A percentile compares a stretch with the other conserved stretches of the same genome.
Conservation (phyloP, 2,797 vertebrate species). For the Pseudopleuronectes americanus region DNA sequence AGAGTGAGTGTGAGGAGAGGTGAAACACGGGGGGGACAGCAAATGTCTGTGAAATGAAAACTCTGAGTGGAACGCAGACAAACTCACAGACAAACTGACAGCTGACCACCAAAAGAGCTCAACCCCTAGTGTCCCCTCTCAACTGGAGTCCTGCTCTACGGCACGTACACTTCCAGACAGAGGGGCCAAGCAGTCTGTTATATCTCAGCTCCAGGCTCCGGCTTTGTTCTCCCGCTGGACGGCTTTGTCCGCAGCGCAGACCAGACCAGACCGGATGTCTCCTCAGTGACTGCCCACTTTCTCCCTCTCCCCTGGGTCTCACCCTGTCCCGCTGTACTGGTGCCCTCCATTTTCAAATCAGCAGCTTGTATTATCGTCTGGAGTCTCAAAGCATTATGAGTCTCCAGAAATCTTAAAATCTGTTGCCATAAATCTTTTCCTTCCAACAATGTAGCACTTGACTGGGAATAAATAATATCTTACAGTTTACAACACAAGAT, state of each 20-base stretch:
- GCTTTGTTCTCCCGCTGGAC: constrained; percentile 73
- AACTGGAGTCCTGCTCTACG: constrained; percentile 72
- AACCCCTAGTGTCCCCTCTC: constrained; percentile 45
- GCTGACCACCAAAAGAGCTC: constrained; percentile 41
- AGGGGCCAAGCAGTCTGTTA: constrained; percentile 77
- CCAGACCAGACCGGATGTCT: constrained; percentile 77
- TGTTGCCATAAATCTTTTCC: not conserved
- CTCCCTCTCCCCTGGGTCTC: constrained; percentile 33
- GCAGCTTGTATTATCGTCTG: not conserved
- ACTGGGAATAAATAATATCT: constrained; percentile 1
- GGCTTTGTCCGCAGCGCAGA: constrained; percentile 73
- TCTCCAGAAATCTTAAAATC: too few relatives aligned
- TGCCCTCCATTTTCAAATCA: constrained; percentile 34
- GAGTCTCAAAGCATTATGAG: not conserved
- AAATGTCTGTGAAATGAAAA: constrained; percentile 20
- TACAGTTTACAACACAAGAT: not conserved
- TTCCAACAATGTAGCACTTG: too few relatives aligned
- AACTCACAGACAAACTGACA: constrained; percentile 41
- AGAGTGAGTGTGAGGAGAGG: constrained; percentile 5
- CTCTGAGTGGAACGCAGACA: constrained; percentile 9
- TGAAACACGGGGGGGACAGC: not conserved
- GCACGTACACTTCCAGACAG: constrained; percentile 83
- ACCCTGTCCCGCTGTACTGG: constrained; percentile 32
- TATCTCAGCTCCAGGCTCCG: constrained; percentile 68
- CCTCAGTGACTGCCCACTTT: constrained; percentile 62